Evolutionary conservation across 2,797 vertebrate species (phyloP).

Genomic region (Gambelia wislizenii): DNA sequence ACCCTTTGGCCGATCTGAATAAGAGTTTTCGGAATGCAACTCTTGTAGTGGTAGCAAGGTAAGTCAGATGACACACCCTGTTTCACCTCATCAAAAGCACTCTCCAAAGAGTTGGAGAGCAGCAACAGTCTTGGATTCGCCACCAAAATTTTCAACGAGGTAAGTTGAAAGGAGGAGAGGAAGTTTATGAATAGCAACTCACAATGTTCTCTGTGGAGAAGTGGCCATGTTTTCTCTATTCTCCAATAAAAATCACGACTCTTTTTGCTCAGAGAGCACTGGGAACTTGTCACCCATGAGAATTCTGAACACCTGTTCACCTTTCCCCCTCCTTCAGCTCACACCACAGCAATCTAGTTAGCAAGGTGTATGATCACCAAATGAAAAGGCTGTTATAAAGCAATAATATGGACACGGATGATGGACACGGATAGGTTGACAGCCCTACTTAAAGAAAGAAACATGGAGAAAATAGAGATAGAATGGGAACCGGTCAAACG

Average conservation of each 20-base stretch:
- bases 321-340: not conserved
- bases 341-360: slow-evolving; percentile 10
- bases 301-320: too few relatives aligned
- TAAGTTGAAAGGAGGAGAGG: too few relatives aligned
- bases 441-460: too few relatives aligned
- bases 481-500: too few relatives aligned
- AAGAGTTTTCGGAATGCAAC: slow-evolving; percentile 3
- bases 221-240: too few relatives aligned
- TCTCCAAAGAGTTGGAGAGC: not conserved
- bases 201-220: too few relatives aligned
- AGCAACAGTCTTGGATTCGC: not conserved
- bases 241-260: not conserved
- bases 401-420: too few relatives aligned
- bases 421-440: too few relatives aligned
- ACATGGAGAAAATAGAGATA: too few relatives aligned
- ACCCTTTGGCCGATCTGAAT: not conserved
- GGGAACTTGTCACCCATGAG: not conserved
- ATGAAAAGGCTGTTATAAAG: not conserved
- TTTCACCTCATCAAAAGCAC: slow-evolving; percentile 10
- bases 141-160: not conserved
- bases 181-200: too few relatives aligned
- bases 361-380: slow-evolving; percentile 4
- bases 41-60: not conserved
- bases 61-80: not conserved
- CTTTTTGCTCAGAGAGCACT: not conserved